Percentiles rank a stretch among this genome's conserved stretches.
phyloP scores from a whole-genome alignment of 2,113 vertebrate species.

The Anhinga anhinga region DNA sequence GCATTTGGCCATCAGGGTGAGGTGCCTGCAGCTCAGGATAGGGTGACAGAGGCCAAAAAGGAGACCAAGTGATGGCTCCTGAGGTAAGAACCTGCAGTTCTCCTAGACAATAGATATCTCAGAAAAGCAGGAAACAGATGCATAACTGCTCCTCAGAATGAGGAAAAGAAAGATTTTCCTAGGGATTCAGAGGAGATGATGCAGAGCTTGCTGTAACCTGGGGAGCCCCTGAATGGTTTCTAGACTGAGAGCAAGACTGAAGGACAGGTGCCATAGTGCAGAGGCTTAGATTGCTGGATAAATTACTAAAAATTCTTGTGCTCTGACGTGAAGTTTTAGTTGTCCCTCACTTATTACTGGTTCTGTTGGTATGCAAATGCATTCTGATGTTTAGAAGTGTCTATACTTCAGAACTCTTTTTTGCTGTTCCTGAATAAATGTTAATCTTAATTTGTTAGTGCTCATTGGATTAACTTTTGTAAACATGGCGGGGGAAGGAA shows the following conservation, averaged over 20 bases:
- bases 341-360: not conserved
- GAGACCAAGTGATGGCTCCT: not conserved
- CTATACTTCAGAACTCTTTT: not conserved
- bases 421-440: not conserved
- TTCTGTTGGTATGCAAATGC: not conserved
- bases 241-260: not conserved
- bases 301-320: not conserved
- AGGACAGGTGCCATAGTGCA: not conserved
- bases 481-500: not conserved
- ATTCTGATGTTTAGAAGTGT: not conserved
- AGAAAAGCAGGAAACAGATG: not conserved
- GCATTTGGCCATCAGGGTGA: not conserved
- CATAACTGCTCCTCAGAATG: not conserved
- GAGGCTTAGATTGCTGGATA: not conserved
- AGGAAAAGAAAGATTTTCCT: not conserved
- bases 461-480: not conserved
- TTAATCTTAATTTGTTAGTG: not conserved
- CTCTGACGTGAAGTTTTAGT: not conserved
- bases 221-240: not conserved
- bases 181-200: not conserved
- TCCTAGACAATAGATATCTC: not conserved
- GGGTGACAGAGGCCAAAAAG: not conserved
- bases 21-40: not conserved
- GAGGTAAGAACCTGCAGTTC: not conserved
- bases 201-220: not conserved